Percentiles rank a stretch among this genome's conserved stretches.
Evolutionary conservation across 2,888 invertebrate genomes (phyloP).

Genomic region (Aporophyla nigra): DNA sequence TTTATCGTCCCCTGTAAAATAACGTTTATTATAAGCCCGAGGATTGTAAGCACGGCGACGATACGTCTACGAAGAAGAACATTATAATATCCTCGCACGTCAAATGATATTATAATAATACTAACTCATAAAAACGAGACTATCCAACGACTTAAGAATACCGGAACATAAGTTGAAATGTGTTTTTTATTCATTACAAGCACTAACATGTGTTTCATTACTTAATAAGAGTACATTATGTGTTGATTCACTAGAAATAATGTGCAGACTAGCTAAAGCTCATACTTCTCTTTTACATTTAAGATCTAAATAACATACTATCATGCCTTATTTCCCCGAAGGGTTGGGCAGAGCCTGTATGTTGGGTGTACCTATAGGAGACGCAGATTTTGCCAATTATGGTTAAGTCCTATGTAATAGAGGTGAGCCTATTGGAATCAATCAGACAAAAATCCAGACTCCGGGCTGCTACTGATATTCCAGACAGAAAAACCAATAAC

Average conservation of each 20-base stretch:
- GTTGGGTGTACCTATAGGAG: too few species aligned
- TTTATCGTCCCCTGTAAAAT: too few species aligned
- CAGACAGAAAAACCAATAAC: too few species aligned
- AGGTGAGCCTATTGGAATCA: too few species aligned
- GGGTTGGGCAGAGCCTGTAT: too few species aligned
- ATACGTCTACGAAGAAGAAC: background rate
- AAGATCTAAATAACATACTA: background rate
- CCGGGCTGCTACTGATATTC: too few species aligned
- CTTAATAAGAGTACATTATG: constrained; percentile 23
- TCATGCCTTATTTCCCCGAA: too few species aligned
- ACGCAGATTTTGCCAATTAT: too few species aligned
- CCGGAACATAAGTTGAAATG: constrained; percentile 32
- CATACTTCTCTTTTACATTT: background rate
- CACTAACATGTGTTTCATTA: constrained; percentile 30
- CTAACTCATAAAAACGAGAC: background rate
- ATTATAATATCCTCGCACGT: background rate
- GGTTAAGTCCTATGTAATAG: too few species aligned
- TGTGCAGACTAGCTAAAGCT: background rate
- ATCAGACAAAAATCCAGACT: too few species aligned
- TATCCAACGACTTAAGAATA: background rate
- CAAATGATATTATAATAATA: background rate
- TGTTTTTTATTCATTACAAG: constrained; percentile 45
- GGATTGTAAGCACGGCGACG: too few species aligned
- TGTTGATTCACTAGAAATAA: constrained; percentile 15
- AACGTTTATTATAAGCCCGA: too few species aligned